A percentile compares a stretch with the other conserved stretches of the same genome.
Conservation (phyloP, 2,113 vertebrate species). For the Neotoma lepida region DNA sequence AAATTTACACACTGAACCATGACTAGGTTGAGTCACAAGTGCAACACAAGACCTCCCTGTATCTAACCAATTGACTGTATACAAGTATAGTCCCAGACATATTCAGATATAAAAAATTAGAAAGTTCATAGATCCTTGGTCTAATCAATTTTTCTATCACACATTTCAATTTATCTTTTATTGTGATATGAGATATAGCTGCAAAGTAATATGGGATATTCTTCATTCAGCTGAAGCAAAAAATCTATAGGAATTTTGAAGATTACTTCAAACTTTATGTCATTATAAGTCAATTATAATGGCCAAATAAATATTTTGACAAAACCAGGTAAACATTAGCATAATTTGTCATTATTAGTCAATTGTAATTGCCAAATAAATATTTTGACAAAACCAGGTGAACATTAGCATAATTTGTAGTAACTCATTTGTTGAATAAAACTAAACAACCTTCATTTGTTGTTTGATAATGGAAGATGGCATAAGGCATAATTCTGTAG, state of each 20-base stretch:
- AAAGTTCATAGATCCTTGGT: not conserved
- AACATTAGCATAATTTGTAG: not conserved
- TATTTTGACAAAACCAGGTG: not conserved
- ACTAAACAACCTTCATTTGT: not conserved
- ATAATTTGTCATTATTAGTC: not conserved
- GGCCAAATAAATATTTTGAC: not conserved
- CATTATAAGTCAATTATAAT: not conserved
- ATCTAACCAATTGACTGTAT: not conserved
- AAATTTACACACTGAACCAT: not conserved
- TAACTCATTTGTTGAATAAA: not conserved
- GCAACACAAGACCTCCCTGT: not conserved
- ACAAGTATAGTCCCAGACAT: not conserved
- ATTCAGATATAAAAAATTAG: not conserved
- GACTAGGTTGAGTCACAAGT: not conserved
- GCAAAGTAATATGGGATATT: not conserved
- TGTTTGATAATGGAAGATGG: not conserved
- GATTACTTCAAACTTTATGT: not conserved
- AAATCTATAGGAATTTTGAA: not conserved
- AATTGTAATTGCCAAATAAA: not conserved
- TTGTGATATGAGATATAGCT: not conserved
- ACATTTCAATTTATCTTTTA: not conserved
- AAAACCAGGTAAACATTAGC: not conserved
- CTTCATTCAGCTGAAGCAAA: not conserved
- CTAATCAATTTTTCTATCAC: not conserved
- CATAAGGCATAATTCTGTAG: not conserved